Base-by-base conservation (phyloP, 2,797 vertebrate genomes). In the Dryobates pubescens region DNA sequence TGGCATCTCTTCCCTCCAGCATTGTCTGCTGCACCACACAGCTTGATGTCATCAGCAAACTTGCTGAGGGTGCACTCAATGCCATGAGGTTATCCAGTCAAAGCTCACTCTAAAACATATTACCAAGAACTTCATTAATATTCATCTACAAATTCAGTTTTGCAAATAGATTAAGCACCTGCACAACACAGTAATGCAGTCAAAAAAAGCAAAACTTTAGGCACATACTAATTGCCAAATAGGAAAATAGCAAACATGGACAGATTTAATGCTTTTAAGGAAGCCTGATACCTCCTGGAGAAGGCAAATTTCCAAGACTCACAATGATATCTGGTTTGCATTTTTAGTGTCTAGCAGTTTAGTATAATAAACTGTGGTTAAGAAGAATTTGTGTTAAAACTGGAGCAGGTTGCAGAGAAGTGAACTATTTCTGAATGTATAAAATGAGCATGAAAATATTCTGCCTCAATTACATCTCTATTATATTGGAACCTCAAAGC, bases 331-430 rank as follows among this genome's bases (percentile, higher is more conserved):
- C 32, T 70, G 47, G 51, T 69, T 85, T 85, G 57, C 78, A 65
- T 79, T 84, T 89, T 89, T 79, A 83, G 57, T 63, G 17, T 67
- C 59, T 86, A 87, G 67, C 22, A 61, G 45, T 67, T 92, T 41
- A 67, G 47, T 62, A 29, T 49, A 89, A 89, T 61, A 89, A 87
- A 73, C 24, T 73, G 51, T 76, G 61, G 61, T 73, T 86, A 82
- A 71, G 18, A 61, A 64, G 56, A 74, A 91, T 84, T 81, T 82
- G 36, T 67, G 13, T 92, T 79, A 95, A 91, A 89, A 83, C 49
- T 19, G 27, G 26, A 91, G 47, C 45, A 74, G 41, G 43, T 92
- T 76, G 76, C n/a, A 68, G 61, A 89, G 68, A 81, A 89, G 34
- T 29, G 45, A 93, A 85, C 26, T 70, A 71, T 58, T 89, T 83